A percentile compares a stretch with the other conserved stretches of the same genome.
These are phyloP conservation scores for Darevskia mixta DNA, from an alignment of 2,797 vertebrate genomes.

Conservation along the genomic window DNA sequence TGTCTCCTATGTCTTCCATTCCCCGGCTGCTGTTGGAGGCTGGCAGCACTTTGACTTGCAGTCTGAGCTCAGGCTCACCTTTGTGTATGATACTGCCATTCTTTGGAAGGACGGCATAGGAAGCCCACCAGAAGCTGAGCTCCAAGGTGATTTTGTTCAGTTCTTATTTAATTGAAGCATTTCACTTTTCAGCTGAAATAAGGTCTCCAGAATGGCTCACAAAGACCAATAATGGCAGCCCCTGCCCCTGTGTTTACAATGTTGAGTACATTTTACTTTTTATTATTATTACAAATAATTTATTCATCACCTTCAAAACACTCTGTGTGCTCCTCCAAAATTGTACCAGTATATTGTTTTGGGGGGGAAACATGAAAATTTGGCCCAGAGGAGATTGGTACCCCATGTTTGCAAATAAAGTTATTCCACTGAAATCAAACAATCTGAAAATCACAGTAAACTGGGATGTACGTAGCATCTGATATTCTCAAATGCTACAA, in stretches of 20 bases:
- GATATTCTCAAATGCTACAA: neutral
- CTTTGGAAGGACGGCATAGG: conserved; percentile 88
- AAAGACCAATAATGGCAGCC: neutral
- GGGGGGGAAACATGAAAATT: neutral
- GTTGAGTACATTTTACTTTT: neutral
- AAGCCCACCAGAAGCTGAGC: conserved; percentile 86
- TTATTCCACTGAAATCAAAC: neutral
- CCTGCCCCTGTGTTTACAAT: neutral
- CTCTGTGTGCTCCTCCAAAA: neutral
- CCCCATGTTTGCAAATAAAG: neutral
- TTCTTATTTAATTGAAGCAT: neutral
- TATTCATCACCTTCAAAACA: too few species aligned
- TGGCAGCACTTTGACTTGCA: conserved; percentile 90
- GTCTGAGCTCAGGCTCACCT: conserved; percentile 86
- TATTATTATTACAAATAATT: too few species aligned
- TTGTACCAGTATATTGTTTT: neutral
- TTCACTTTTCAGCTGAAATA: neutral
- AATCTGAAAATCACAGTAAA: neutral
- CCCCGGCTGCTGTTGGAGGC: conserved; percentile 82
- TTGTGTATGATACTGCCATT: conserved; percentile 87
- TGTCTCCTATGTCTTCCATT: conserved; percentile 88
- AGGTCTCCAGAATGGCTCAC: neutral
- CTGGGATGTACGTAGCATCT: neutral
- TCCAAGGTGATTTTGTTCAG: conserved; percentile 77
- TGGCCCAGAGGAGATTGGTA: neutral